Evolutionary conservation across 1,140 invertebrate species (phyloP), one percentile per base, ranked within the genome.

Genomic region (Tetramorium alpestre): DNA sequence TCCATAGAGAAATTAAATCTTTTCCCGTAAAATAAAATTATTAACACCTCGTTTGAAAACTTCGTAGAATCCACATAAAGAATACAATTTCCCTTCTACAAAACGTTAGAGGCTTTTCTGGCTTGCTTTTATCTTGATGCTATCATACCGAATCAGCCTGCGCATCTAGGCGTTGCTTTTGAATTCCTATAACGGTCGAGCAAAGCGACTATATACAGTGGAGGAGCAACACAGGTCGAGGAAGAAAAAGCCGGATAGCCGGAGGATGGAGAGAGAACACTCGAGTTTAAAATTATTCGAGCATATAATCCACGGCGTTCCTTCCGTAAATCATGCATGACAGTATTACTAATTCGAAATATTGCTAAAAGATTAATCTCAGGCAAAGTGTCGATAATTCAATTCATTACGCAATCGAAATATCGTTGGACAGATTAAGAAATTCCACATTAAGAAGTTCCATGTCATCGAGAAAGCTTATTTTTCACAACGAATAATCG

Each of bases 241-340:
- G 64, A 47, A 41, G 62, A 81, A 85, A 70, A 70, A 70, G 13
- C 25, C 62, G 56, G 70, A 62, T 70, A 76, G 44, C 49, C 44
- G 16, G 58, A 49, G 18, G 77, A 54, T 3, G n/a, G 3, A 58
- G 51, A 69, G 51, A 86, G 81, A 65, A 87, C 69, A 87, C 62
- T 65, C 51, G 62, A 86, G 82, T 87, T 89, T 73, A 64, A 56
- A 89, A 88, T 87, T 92, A 93, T 88, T 82, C 91, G 89, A 91
- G 91, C 87, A 91, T 86, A 33, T 54, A 92, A 91, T 90, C 84
- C 73, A 78, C 33, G 47, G 82, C 85, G 87, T 64, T 84, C 77
- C 78, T 89, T 70, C n/a, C 56, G 54, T 72, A 67, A 62, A 67
- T 90, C 76, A 65, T 51, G 60, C 67, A 38, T 5, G 18, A 25